Evolutionary conservation across 2,797 vertebrate species (phyloP).

Genomic region (Prunella strophiata): DNA sequence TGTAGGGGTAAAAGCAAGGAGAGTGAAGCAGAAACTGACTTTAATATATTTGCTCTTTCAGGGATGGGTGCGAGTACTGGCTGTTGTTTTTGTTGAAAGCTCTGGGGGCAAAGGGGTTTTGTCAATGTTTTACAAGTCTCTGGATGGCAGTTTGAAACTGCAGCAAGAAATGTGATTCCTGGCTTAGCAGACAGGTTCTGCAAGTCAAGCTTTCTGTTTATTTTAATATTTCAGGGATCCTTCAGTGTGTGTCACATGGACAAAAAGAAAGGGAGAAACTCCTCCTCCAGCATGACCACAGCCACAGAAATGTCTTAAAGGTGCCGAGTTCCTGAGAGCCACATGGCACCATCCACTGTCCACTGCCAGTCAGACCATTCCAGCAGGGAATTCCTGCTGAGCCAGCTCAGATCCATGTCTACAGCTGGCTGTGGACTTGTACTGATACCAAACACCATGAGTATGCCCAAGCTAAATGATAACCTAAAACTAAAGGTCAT

Average conservation of each 20-base stretch:
- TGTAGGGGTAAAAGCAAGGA: not conserved
- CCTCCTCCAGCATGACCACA: constrained; percentile 15
- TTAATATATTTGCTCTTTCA: constrained; percentile 55
- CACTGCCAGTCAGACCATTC: not conserved
- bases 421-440: not conserved
- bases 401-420: not conserved
- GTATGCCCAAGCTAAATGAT: not conserved
- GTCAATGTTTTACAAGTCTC: constrained; percentile 55
- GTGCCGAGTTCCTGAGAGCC: not conserved
- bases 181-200: constrained; percentile 72
- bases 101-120: constrained; percentile 28
- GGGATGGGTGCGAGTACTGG: constrained; percentile 32
- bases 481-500: not conserved
- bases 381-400: not conserved
- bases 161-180: constrained; percentile 69
- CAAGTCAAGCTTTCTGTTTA: constrained; percentile 71
- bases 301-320: constrained; percentile 42
- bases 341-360: not conserved
- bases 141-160: constrained; percentile 50
- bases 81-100: constrained; percentile 64
- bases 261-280: constrained; percentile 30
- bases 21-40: not conserved
- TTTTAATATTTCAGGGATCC: constrained; percentile 70
- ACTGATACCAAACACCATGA: not conserved
- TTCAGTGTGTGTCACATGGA: constrained; percentile 56